These are phyloP conservation scores for Callionymus lyra DNA, from an alignment of 2,113 vertebrate genomes.

Conservation along the genomic window DNA sequence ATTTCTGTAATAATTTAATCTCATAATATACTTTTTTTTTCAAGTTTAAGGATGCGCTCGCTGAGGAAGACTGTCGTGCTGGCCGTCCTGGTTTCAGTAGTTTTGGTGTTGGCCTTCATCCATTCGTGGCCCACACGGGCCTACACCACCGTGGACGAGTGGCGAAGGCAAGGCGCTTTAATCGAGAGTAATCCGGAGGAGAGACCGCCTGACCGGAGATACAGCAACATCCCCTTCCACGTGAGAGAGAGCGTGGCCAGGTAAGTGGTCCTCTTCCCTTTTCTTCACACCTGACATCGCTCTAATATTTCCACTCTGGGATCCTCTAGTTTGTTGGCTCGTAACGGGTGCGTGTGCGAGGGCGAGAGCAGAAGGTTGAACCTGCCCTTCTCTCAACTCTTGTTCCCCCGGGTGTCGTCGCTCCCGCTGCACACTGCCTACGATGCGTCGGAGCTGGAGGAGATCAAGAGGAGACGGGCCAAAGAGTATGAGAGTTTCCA, in stretches of 20 bases:
- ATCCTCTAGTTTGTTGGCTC: slow-evolving; percentile 68
- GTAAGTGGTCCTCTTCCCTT: slow-evolving; percentile 24
- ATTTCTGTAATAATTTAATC: too few species aligned
- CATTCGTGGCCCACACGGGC: slow-evolving; percentile 50
- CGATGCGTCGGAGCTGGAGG: slow-evolving; percentile 59
- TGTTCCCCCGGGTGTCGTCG: slow-evolving; percentile 66
- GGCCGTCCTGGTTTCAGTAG: slow-evolving; percentile 51
- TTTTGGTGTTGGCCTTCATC: slow-evolving; percentile 45
- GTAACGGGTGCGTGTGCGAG: slow-evolving; percentile 77
- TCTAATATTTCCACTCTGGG: not conserved
- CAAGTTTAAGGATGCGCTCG: slow-evolving; percentile 56
- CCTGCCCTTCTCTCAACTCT: slow-evolving; percentile 70
- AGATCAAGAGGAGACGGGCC: slow-evolving; percentile 62
- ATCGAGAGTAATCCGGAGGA: slow-evolving; percentile 47
- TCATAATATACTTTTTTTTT: too few species aligned
- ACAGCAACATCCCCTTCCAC: slow-evolving; percentile 52
- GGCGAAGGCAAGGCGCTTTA: slow-evolving; percentile 39
- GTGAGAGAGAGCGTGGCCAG: slow-evolving; percentile 48
- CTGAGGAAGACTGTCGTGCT: slow-evolving; percentile 54
- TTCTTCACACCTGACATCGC: too few species aligned
- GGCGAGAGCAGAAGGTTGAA: slow-evolving; percentile 50
- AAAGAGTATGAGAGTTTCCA: slow-evolving; percentile 73
- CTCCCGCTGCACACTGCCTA: slow-evolving; percentile 70
- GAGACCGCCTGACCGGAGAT: slow-evolving; percentile 39
- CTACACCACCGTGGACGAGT: slow-evolving; percentile 44